phyloP scores from a whole-genome alignment of 2,888 invertebrate genomes.

The Nomada hirtipes region DNA sequence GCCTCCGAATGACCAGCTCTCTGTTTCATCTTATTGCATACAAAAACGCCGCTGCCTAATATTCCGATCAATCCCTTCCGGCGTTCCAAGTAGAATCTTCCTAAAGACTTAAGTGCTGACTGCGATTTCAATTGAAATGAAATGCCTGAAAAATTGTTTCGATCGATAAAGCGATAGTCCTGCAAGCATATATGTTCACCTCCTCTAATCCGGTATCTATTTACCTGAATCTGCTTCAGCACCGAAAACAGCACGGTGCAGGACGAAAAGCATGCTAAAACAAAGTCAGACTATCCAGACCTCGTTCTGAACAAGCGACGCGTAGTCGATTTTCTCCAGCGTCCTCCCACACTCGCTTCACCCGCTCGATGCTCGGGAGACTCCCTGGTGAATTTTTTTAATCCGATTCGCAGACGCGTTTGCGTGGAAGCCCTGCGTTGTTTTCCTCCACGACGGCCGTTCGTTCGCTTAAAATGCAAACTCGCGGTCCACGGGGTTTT shows the following conservation, averaged over 20 bases:
- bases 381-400: slow-evolving; percentile 76
- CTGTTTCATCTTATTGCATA: too few species aligned
- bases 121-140: too few species aligned
- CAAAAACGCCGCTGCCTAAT: neutral
- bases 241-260: too few species aligned
- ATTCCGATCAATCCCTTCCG: too few species aligned
- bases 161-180: too few species aligned
- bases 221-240: too few species aligned
- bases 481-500: slow-evolving; percentile 71
- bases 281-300: neutral
- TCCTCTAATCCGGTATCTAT: too few species aligned
- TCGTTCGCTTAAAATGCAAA: slow-evolving; percentile 79
- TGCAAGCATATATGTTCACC: too few species aligned
- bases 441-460: slow-evolving; percentile 51
- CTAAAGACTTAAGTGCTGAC: too few species aligned
- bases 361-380: slow-evolving; percentile 54
- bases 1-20: neutral
- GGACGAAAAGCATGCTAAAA: neutral
- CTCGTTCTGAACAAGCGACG: slow-evolving; percentile 39
- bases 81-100: neutral
- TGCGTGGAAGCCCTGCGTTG: slow-evolving; percentile 65
- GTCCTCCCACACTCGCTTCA: slow-evolving; percentile 58
- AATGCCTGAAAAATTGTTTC: too few species aligned
- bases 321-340: slow-evolving; percentile 59
- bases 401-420: slow-evolving; percentile 75